These are phyloP conservation scores for Graphium colonna DNA, from an alignment of 2,888 invertebrate genomes.

Conservation along the genomic window DNA sequence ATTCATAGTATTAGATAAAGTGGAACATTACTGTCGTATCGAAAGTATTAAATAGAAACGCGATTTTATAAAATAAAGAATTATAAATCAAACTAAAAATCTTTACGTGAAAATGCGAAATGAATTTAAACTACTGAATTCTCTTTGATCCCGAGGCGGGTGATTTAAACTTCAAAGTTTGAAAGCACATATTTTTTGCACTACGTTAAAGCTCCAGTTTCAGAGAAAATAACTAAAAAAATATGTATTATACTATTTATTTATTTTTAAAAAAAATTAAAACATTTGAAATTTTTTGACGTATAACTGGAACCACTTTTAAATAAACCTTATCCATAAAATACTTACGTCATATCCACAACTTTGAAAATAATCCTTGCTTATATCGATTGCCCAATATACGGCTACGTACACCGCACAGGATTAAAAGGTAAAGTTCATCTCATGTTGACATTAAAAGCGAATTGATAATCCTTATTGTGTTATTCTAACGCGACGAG, in stretches of 20 bases:
- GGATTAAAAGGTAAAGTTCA: conserved; percentile 41
- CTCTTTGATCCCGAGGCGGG: neutral
- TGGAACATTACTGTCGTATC: no score
- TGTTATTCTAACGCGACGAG: neutral
- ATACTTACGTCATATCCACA: conserved; percentile 19
- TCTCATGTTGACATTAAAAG: conserved; percentile 41
- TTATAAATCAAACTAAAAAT: neutral
- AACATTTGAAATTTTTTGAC: no score
- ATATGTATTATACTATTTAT: neutral
- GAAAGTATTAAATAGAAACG: no score
- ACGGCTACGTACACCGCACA: conserved; percentile 21
- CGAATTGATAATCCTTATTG: conserved; percentile 31
- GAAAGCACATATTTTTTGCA: neutral
- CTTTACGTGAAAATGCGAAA: neutral
- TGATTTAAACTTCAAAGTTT: neutral
- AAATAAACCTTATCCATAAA: neutral
- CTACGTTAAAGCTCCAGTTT: neutral
- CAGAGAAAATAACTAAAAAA: neutral
- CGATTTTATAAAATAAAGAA: neutral
- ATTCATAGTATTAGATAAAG: no score
- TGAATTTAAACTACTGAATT: neutral
- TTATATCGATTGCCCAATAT: conserved; percentile 15
- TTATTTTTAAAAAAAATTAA: neutral
- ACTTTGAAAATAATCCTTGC: conserved; percentile 4
- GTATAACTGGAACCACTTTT: neutral